phyloP scores from a whole-genome alignment of 2,888 invertebrate genomes.

The Pachycephus smyrnensis region DNA sequence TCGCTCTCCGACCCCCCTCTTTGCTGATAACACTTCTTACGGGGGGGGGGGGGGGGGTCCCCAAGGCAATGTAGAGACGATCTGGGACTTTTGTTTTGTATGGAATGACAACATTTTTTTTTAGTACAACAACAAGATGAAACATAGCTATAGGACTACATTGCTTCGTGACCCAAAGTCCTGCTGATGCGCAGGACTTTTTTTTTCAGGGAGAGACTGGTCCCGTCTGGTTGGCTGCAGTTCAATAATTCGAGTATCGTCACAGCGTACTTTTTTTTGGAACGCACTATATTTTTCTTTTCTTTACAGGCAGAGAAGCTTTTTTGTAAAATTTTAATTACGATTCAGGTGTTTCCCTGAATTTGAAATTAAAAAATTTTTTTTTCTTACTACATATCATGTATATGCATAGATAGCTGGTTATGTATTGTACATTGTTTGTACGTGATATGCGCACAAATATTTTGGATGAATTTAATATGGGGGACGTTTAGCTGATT shows the following conservation, averaged over 20 bases:
- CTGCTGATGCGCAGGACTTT: too few species aligned
- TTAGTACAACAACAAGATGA: too few species aligned
- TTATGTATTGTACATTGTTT: neutral
- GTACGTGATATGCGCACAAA: neutral
- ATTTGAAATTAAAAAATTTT: neutral
- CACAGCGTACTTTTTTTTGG: neutral
- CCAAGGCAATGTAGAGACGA: neutral
- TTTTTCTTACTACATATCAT: neutral
- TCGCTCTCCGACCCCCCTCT: neutral
- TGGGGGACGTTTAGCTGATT: neutral
- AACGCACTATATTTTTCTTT: too few species aligned
- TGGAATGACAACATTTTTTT: too few species aligned
- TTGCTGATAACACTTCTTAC: neutral
- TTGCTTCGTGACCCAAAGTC: too few species aligned
- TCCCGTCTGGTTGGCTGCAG: slow-evolving; percentile 34
- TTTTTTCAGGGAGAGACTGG: neutral
- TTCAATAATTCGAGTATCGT: slow-evolving; percentile 36
- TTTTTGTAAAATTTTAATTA: neutral
- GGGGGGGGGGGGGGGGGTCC: too few species aligned
- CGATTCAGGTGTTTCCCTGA: neutral
- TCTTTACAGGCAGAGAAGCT: too few species aligned
- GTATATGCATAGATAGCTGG: neutral
- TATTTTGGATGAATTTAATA: neutral
- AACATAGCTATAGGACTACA: too few species aligned
- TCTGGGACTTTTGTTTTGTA: neutral